These are phyloP conservation scores for Sparus aurata DNA, from an alignment of 2,797 vertebrate species.

Conservation along the genomic window DNA sequence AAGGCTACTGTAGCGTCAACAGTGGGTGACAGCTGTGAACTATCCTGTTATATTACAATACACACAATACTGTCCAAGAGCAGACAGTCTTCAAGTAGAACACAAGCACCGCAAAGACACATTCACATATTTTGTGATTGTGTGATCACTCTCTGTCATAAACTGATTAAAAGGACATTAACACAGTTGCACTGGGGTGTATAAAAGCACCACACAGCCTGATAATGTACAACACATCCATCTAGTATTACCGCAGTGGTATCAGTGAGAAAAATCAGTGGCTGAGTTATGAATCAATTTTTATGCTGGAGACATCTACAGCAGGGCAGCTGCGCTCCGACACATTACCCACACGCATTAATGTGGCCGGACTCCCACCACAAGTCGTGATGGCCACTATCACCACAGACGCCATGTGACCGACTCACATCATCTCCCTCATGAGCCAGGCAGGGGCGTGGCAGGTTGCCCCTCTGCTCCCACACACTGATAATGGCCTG, in stretches of 20 bases:
- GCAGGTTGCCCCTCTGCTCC: constrained; percentile 27
- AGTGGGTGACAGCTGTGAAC: too few species aligned
- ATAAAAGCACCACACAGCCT: background rate
- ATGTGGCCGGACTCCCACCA: constrained; percentile 11
- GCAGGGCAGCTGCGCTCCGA: background rate
- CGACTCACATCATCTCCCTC: constrained; percentile 16
- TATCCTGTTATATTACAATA: too few species aligned
- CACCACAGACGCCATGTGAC: constrained; percentile 27
- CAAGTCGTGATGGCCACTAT: constrained; percentile 35
- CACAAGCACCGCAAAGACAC: background rate
- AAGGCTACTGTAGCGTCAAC: too few species aligned
- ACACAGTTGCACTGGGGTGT: background rate
- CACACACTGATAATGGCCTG: constrained; percentile 10
- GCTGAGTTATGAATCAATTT: constrained; percentile 20
- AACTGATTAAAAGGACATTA: background rate
- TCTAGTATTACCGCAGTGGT: background rate
- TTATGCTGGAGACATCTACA: background rate
- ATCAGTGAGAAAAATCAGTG: constrained; percentile 1
- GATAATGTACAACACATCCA: background rate
- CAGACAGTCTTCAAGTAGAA: background rate
- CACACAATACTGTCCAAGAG: too few species aligned
- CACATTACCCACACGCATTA: background rate
- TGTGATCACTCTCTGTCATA: background rate
- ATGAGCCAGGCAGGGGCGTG: constrained; percentile 26
- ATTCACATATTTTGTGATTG: background rate